These are phyloP conservation scores for Oceanodroma tethys DNA, from an alignment of 2,113 vertebrate genomes.

Conservation along the genomic window DNA sequence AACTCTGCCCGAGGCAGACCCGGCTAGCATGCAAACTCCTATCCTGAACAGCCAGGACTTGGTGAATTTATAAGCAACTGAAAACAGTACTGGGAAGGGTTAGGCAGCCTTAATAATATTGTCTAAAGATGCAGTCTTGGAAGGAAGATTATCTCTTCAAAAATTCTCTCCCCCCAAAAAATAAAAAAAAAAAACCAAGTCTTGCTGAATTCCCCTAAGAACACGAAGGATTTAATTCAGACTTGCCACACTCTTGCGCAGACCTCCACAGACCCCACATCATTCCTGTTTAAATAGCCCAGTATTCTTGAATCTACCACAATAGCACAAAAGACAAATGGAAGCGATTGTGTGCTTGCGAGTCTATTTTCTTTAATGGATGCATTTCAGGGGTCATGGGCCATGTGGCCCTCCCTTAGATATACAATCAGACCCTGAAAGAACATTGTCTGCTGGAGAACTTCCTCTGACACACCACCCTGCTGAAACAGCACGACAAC, in stretches of 20 bases:
- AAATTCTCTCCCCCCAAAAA: not conserved
- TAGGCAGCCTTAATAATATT: not conserved
- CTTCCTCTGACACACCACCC: conserved; percentile 52
- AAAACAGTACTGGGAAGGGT: not conserved
- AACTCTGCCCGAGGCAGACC: conserved; percentile 38
- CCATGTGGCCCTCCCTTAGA: conserved; percentile 45
- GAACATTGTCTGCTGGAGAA: conserved; percentile 44
- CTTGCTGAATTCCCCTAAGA: not conserved
- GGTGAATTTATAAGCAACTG: conserved; percentile 26
- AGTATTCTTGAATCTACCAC: not conserved
- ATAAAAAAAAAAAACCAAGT: not conserved
- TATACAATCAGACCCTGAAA: conserved; percentile 16
- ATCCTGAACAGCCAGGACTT: not conserved
- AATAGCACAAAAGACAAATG: conserved; percentile 21
- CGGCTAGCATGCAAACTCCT: conserved; percentile 17
- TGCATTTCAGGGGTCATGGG: conserved; percentile 27
- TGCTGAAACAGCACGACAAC: conserved; percentile 32
- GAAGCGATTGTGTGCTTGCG: not conserved
- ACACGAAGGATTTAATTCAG: not conserved
- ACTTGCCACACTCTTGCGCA: not conserved
- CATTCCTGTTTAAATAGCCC: not conserved
- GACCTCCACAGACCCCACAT: not conserved
- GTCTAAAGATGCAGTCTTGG: not conserved
- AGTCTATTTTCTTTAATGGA: not conserved
- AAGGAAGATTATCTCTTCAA: not conserved